Percentiles rank a stretch among this genome's conserved stretches.
These are phyloP conservation scores for Drymonia ruficornis DNA, from an alignment of 2,888 invertebrate species.

Conservation along the genomic window DNA sequence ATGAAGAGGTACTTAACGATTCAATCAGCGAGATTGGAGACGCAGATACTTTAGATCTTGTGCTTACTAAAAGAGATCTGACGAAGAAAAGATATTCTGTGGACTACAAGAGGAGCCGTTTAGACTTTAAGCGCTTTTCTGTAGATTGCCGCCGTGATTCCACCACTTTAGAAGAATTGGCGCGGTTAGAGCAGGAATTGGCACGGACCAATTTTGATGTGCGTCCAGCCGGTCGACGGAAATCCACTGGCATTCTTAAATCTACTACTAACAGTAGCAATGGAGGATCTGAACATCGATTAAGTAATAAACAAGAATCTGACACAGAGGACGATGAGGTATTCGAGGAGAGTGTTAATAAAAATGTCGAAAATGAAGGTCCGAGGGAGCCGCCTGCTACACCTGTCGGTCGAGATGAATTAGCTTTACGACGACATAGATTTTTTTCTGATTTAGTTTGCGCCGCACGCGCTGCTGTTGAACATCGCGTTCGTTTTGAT, in stretches of 20 bases:
- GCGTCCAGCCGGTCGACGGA: conserved; percentile 63
- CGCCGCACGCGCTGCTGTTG: conserved; percentile 89
- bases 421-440: conserved; percentile 90
- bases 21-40: conserved; percentile 50
- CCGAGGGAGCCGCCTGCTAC: conserved; percentile 89
- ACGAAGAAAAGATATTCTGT: conserved; percentile 72
- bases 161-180: conserved; percentile 69
- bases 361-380: conserved; percentile 74
- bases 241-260: conserved; percentile 78
- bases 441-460: conserved; percentile 91
- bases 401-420: conserved; percentile 91
- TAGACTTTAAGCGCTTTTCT: conserved; percentile 76
- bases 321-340: conserved; percentile 86
- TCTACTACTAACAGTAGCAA: conserved; percentile 70
- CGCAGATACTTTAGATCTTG: conserved; percentile 54
- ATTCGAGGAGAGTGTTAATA: conserved; percentile 77
- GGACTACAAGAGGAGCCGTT: conserved; percentile 68
- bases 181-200: conserved; percentile 69
- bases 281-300: conserved; percentile 56
- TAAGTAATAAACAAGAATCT: conserved; percentile 48
- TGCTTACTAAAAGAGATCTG: conserved; percentile 61
- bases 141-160: conserved; percentile 73
- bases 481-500: conserved; percentile 91
- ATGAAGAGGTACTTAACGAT: conserved; percentile 47
- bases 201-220: conserved; percentile 74